Evolutionary conservation across 2,797 vertebrate genomes (phyloP), one percentile per base, ranked within the genome.

Genomic region (Eptatretus atami): DNA sequence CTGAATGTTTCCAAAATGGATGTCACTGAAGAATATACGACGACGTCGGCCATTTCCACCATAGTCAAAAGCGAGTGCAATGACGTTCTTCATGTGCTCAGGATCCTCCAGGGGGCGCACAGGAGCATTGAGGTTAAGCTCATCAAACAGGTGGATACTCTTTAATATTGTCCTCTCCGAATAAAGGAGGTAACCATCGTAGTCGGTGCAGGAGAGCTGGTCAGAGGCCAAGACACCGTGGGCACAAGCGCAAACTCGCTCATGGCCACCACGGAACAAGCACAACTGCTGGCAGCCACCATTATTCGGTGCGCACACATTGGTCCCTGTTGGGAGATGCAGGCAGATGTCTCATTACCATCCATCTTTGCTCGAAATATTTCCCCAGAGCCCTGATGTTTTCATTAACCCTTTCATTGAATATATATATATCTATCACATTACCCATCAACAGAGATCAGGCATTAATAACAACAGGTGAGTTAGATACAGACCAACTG

Each of bases 1-100:
- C 72, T 96, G 90, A 73, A 96, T 96, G 77, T 96, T 96, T 60
- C 90, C 88, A 0, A 96, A 96, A 76, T 96, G 90, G 72, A 96
- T 96, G 73, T 96, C 90, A 0, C 90, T 96, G 75, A 82, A 95
- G 78, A 96, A 96, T 68, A 95, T 79, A 67, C 88, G 82, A 67
- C 88, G 92, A n/a, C 57, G 57, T n/a, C 57, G 57, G 57, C 25
- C n/a, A 1, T 75, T 72, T 0, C 81, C 79, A 5, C 82, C 79
- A 70, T 90, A 93, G 74, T 96, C 87, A 0, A 90, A 96, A 66
- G 80, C 84, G 69, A 96, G 73, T 2, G 90, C 88, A 0, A 96
- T 96, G 69, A 96, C 88, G 0, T 96, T 95, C 74, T 90, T 95
- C 90, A 96, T 95, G 78, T 88, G 82, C 64, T 94, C 87, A 0